Conservation (phyloP, 2,888 invertebrate genomes). For the Phengaris arion region DNA sequence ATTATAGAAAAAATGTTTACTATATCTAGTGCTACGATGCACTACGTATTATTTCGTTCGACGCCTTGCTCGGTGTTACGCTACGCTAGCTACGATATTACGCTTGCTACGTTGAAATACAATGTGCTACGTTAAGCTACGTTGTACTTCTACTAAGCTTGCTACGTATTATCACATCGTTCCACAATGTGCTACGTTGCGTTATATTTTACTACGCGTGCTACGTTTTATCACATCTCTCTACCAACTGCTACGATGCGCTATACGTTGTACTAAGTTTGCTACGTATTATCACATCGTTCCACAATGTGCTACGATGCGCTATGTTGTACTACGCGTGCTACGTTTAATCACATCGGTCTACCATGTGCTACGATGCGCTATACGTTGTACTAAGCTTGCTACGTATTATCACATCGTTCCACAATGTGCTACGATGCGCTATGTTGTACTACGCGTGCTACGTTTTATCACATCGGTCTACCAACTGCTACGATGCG, state of each 20-base stretch:
- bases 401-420: too few relatives aligned
- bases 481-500: too few relatives aligned
- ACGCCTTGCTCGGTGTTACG: neutral
- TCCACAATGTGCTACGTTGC: neutral
- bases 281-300: neutral
- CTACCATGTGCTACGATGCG: too few relatives aligned
- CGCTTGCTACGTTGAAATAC: neutral
- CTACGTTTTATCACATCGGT: too few relatives aligned
- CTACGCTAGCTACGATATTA: too few relatives aligned
- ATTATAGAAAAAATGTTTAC: too few relatives aligned
- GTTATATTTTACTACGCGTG: neutral
- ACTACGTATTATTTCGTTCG: neutral
- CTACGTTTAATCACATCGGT: too few relatives aligned
- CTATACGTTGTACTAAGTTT: neutral
- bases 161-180: neutral
- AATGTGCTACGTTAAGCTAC: neutral
- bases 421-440: too few relatives aligned
- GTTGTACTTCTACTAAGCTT: neutral
- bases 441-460: too few relatives aligned
- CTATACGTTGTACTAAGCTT: too few relatives aligned
- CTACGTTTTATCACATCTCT: neutral
- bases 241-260: neutral
- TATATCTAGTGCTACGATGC: too few relatives aligned
- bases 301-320: neutral
- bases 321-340: neutral